Percentiles rank a stretch among this genome's conserved stretches.
phyloP scores from a whole-genome alignment of 2,888 invertebrate species.

The Ennomos erosarius region DNA sequence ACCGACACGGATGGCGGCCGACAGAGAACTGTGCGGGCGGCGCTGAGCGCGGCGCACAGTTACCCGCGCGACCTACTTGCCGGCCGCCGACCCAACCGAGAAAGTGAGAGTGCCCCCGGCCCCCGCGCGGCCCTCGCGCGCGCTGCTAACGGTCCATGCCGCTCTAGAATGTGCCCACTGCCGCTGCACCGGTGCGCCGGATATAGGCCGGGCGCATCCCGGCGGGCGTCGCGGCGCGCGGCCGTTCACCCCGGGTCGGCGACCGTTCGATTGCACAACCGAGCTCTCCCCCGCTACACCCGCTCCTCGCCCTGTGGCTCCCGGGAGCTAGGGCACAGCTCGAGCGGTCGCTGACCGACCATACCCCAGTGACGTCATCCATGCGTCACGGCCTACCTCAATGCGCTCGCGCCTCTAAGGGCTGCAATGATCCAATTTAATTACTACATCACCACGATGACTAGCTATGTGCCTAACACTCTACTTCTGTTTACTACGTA shows the following conservation, averaged over 20 bases:
- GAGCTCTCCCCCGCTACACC: constrained; percentile 50
- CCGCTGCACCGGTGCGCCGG: constrained; percentile 84
- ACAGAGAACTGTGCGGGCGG: constrained; percentile 83
- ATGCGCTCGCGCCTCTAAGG: constrained; percentile 83
- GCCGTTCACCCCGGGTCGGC: constrained; percentile 82
- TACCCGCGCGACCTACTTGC: constrained; percentile 91
- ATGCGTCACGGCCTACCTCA: constrained; percentile 86
- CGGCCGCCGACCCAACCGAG: constrained; percentile 89
- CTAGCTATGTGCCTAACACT: neutral
- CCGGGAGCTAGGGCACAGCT: constrained; percentile 74
- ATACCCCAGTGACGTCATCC: constrained; percentile 75
- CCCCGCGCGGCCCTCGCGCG: constrained; percentile 64
- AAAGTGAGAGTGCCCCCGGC: constrained; percentile 84
- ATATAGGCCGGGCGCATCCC: constrained; percentile 86
- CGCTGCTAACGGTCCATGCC: constrained; percentile 83
- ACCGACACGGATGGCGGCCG: constrained; percentile 87
- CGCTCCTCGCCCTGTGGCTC: constrained; percentile 57
- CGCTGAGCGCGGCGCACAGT: constrained; percentile 85
- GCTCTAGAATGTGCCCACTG: constrained; percentile 84
- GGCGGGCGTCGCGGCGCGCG: constrained; percentile 80
- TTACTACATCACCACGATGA: constrained; percentile 42
- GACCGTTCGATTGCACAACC: constrained; percentile 84
- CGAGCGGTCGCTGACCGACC: constrained; percentile 73
- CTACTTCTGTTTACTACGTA: neutral
- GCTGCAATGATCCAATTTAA: constrained; percentile 76